Evolutionary conservation across 2,888 invertebrate species (phyloP).

Genomic region (Sinopyrophorus schimmeli): DNA sequence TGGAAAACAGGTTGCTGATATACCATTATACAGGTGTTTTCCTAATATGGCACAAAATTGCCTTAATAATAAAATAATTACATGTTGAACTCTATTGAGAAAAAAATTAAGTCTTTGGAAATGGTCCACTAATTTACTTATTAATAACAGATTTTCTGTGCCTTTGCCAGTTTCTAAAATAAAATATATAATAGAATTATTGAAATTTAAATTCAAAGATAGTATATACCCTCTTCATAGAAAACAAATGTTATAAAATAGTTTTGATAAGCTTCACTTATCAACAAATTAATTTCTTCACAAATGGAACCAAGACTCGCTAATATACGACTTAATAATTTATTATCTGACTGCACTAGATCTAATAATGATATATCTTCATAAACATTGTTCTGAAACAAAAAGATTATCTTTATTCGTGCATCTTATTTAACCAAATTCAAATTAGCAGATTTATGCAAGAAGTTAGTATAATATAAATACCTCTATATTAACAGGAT

Average conservation of each 20-base stretch:
- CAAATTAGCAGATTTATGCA: slow-evolving; percentile 43
- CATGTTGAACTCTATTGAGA: slow-evolving; percentile 70
- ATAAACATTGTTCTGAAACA: slow-evolving; percentile 53
- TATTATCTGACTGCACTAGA: slow-evolving; percentile 81
- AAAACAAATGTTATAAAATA: slow-evolving; percentile 66
- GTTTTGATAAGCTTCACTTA: slow-evolving; percentile 67
- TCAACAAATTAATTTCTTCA: slow-evolving; percentile 72
- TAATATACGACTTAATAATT: slow-evolving; percentile 76
- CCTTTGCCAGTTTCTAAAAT: slow-evolving; percentile 44
- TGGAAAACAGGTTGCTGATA: slow-evolving; percentile 47
- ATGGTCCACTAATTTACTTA: slow-evolving; percentile 62
- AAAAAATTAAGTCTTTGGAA: slow-evolving; percentile 70
- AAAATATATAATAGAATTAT: neutral
- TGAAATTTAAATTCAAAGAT: neutral
- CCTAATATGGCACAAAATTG: slow-evolving; percentile 74
- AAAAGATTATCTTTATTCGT: slow-evolving; percentile 43
- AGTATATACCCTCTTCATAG: slow-evolving; percentile 65
- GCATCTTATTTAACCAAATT: slow-evolving; percentile 38
- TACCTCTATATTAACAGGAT: slow-evolving; percentile 19
- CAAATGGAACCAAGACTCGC: slow-evolving; percentile 79
- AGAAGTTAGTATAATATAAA: slow-evolving; percentile 30
- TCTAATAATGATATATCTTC: slow-evolving; percentile 70
- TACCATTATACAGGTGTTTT: slow-evolving; percentile 52
- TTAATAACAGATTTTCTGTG: slow-evolving; percentile 46
- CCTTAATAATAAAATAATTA: slow-evolving; percentile 70